phyloP scores from a whole-genome alignment of 2,113 vertebrate species.

The Monarcha castaneiventris region DNA sequence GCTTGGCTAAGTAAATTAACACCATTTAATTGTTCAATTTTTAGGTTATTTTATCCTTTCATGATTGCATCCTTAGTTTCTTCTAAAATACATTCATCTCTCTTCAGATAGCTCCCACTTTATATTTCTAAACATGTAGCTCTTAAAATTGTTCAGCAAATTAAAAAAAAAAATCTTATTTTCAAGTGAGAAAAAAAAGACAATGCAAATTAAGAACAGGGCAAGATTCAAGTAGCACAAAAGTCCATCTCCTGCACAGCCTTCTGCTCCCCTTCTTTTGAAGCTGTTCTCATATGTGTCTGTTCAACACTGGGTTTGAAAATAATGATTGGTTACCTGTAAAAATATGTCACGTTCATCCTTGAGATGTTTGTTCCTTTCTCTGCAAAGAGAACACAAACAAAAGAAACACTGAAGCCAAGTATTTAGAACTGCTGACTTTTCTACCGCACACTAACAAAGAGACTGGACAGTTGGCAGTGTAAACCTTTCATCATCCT shows the following conservation, averaged over 20 bases:
- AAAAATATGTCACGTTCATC: constrained; percentile 84
- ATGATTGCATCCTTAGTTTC: not conserved
- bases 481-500: not conserved
- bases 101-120: not conserved
- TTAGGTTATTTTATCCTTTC: not conserved
- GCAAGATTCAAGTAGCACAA: not conserved
- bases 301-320: not conserved
- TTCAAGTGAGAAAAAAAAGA: not conserved
- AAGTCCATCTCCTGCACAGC: not conserved
- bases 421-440: not conserved
- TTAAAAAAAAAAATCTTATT: not conserved
- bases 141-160: not conserved
- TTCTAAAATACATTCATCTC: not conserved
- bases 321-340: constrained; percentile 61
- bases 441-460: not conserved
- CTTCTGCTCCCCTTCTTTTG: not conserved
- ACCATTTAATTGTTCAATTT: not conserved
- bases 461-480: not conserved
- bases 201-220: not conserved
- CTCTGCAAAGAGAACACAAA: constrained; percentile 71
- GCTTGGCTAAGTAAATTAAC: not conserved
- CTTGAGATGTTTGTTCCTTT: constrained; percentile 92
- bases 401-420: not conserved
- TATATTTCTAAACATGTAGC: not conserved
- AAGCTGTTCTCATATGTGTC: not conserved